These are phyloP conservation scores for Scaptomyza graminum DNA, from an alignment of 1,140 invertebrate species.

Conservation along the genomic window DNA sequence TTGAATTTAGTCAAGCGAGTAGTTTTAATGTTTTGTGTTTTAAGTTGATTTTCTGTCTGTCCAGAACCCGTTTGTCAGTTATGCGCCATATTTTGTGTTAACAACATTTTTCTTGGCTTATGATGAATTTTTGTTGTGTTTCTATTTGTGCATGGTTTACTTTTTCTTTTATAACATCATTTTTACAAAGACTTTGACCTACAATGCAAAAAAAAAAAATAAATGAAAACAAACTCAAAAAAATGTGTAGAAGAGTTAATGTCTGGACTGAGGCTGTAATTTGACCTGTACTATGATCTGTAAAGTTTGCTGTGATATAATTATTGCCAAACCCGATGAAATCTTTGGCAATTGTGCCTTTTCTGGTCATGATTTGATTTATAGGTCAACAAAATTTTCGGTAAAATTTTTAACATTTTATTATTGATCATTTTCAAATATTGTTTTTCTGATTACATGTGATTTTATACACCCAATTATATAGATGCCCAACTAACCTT, in stretches of 20 bases:
- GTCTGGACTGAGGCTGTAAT: not conserved
- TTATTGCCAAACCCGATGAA: not conserved
- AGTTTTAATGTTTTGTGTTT: slow-evolving; percentile 23
- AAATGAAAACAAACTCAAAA: too few relatives aligned
- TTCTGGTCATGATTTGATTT: not conserved
- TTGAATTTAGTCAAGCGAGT: slow-evolving; percentile 61
- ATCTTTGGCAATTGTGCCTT: not conserved
- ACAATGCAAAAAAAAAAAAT: slow-evolving; percentile 41
- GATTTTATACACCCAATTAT: not conserved
- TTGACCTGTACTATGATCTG: not conserved
- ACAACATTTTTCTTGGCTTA: slow-evolving; percentile 43
- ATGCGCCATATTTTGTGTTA: slow-evolving; percentile 57
- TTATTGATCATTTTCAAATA: too few relatives aligned
- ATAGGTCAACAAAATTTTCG: not conserved
- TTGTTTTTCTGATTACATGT: too few relatives aligned
- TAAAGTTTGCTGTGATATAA: not conserved
- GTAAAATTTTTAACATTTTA: too few relatives aligned
- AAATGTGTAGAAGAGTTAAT: not conserved
- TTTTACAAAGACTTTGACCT: slow-evolving; percentile 78
- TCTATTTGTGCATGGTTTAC: slow-evolving; percentile 37
- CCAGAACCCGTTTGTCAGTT: slow-evolving; percentile 66
- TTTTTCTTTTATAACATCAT: slow-evolving; percentile 62
- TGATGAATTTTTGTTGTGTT: slow-evolving; percentile 16
- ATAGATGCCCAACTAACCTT: not conserved
- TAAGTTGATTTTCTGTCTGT: slow-evolving; percentile 4